A percentile compares a stretch with the other conserved stretches of the same genome.
These are phyloP conservation scores for Plutella xylostella DNA, from an alignment of 2,888 invertebrate genomes.

Conservation along the genomic window DNA sequence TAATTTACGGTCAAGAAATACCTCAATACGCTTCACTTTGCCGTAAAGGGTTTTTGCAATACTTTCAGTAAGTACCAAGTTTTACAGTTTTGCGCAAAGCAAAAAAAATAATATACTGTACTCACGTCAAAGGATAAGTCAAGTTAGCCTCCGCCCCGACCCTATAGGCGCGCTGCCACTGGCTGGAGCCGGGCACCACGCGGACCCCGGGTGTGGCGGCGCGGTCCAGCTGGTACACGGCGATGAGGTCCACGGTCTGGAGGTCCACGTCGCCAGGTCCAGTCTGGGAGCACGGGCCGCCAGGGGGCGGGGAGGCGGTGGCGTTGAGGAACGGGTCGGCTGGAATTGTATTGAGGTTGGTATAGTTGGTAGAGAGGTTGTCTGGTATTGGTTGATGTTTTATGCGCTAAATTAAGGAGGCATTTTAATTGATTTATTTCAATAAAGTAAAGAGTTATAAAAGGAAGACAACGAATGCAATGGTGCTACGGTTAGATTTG, in stretches of 20 bases:
- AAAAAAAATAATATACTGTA: constrained; percentile 1
- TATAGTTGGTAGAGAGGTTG: no score
- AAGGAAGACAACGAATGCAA: no score
- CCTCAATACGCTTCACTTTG: not conserved
- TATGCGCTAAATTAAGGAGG: no score
- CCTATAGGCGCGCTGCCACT: constrained; percentile 84
- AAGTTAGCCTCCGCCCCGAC: constrained; percentile 80
- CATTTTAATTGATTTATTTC: no score
- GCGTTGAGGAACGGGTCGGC: no score
- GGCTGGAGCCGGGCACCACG: constrained; percentile 79
- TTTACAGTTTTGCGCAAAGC: not conserved
- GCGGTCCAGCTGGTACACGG: constrained; percentile 78
- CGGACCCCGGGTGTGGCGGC: constrained; percentile 76
- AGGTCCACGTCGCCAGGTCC: constrained; percentile 81
- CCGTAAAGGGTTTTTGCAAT: not conserved
- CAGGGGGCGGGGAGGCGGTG: constrained; percentile 26
- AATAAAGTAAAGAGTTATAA: no score
- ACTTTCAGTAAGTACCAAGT: not conserved
- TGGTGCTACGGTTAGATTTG: no score
- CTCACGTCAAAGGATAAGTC: constrained; percentile 78
- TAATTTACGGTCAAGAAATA: not conserved
- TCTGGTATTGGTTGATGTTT: no score
- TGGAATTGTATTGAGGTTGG: no score
- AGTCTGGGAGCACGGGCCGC: constrained; percentile 35
- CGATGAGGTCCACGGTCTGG: constrained; percentile 85